phyloP scores from a whole-genome alignment of 2,113 vertebrate species.

The Campylomormyrus tamandua region DNA sequence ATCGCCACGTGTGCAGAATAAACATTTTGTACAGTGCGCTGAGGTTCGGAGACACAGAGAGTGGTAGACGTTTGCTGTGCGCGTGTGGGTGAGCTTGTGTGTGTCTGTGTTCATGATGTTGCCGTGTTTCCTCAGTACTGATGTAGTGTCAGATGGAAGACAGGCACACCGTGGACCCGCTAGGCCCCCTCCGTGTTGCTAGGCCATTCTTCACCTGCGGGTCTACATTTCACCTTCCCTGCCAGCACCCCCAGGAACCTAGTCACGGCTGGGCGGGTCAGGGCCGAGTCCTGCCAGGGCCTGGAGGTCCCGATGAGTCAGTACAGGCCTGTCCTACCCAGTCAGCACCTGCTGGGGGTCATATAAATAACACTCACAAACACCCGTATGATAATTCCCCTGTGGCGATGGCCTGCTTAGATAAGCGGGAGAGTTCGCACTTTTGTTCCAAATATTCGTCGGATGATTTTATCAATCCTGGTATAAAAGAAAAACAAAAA shows the following conservation, averaged over 20 bases:
- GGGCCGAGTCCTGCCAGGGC: background rate
- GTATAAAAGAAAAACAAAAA: slow-evolving; percentile 14
- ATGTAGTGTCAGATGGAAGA: background rate
- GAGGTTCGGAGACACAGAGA: background rate
- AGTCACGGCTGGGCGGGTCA: background rate
- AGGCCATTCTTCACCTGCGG: background rate
- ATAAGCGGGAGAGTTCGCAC: background rate
- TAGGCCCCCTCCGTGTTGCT: background rate
- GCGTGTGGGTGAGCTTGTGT: background rate
- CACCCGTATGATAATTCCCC: background rate
- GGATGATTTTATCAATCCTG: background rate
- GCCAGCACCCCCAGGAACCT: background rate
- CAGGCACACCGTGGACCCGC: background rate
- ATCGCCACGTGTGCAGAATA: background rate
- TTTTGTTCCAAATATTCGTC: background rate
- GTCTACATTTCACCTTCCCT: background rate
- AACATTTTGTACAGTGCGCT: background rate
- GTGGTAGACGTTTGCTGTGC: background rate
- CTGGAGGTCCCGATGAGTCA: background rate
- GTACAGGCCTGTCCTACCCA: background rate
- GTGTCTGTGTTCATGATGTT: background rate
- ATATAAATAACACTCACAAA: background rate
- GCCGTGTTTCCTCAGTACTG: background rate
- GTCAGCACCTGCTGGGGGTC: background rate
- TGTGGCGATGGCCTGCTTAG: background rate